A percentile compares a stretch with the other conserved stretches of the same genome.
These are phyloP conservation scores for Trichoplax adhaerens DNA, from an alignment of 37 sponge, comb jelly and placozoan species.

Conservation along the genomic window DNA sequence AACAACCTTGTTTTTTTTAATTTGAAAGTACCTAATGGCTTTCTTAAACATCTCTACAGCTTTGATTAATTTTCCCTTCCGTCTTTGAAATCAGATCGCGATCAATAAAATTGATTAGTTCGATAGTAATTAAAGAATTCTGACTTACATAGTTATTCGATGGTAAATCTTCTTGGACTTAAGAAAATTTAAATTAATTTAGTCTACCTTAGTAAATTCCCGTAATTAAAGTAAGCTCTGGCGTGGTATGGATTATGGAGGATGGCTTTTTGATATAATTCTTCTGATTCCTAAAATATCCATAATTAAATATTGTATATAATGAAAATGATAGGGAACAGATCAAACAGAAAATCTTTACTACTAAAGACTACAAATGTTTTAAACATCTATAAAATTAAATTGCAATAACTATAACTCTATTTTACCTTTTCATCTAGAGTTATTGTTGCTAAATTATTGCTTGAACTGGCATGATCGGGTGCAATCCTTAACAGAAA, in stretches of 20 bases:
- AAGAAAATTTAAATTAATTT: constrained; percentile 13
- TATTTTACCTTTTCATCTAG: constrained; percentile 7
- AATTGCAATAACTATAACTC: neutral
- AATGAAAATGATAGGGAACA: too few relatives aligned
- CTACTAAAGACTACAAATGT: too few relatives aligned
- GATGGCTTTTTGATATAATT: constrained; percentile 41
- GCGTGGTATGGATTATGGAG: constrained; percentile 49
- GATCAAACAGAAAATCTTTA: too few relatives aligned
- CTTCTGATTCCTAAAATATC: constrained; percentile 29
- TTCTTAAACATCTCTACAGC: constrained; percentile 17
- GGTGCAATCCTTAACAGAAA: constrained; percentile 18
- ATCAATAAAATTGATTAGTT: too few relatives aligned
- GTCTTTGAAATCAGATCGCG: too few relatives aligned
- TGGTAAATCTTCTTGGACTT: neutral
- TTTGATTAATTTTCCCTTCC: too few relatives aligned
- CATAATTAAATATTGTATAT: neutral
- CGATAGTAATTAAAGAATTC: neutral
- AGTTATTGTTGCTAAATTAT: constrained; percentile 64
- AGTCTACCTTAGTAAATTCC: constrained; percentile 15
- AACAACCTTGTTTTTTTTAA: neutral
- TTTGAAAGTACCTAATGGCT: neutral
- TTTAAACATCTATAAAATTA: neutral
- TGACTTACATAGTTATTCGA: neutral
- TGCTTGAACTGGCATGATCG: constrained; percentile 62
- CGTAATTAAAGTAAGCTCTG: constrained; percentile 65